These are phyloP conservation scores for Schlechtendalia chinensis DNA, from an alignment of 1,140 invertebrate genomes.

Conservation along the genomic window DNA sequence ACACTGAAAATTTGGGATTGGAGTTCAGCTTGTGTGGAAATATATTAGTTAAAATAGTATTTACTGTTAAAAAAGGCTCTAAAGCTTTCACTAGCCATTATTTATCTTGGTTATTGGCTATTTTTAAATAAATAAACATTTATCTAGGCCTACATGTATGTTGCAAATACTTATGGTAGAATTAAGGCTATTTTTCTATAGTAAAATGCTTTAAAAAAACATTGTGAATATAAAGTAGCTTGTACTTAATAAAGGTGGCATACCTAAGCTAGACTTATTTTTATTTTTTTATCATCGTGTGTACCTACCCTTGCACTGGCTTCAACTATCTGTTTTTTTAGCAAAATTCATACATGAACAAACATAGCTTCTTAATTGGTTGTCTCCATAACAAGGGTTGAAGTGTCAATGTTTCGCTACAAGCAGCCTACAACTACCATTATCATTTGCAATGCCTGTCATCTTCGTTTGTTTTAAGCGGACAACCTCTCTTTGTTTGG, in stretches of 20 bases:
- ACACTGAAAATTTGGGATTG: slow-evolving; percentile 47
- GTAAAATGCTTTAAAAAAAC: slow-evolving; percentile 45
- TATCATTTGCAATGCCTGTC: slow-evolving; percentile 49
- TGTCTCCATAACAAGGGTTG: slow-evolving; percentile 47
- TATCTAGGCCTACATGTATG: slow-evolving; percentile 47
- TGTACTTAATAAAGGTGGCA: slow-evolving; percentile 49
- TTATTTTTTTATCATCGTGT: slow-evolving; percentile 47
- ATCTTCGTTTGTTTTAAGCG: slow-evolving; percentile 48
- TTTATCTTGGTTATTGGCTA: slow-evolving; percentile 47
- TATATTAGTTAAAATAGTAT: slow-evolving; percentile 45
- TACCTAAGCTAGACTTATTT: slow-evolving; percentile 49
- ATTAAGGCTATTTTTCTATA: slow-evolving; percentile 49
- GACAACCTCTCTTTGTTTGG: slow-evolving; percentile 38
- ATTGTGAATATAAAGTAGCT: slow-evolving; percentile 50
- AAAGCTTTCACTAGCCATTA: slow-evolving; percentile 48
- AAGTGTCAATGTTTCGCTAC: slow-evolving; percentile 45
- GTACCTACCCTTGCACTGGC: slow-evolving; percentile 49
- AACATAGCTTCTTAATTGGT: slow-evolving; percentile 46
- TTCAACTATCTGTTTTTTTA: slow-evolving; percentile 49
- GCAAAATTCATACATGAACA: slow-evolving; percentile 48
- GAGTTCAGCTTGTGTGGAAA: slow-evolving; percentile 49
- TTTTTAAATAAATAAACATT: slow-evolving; percentile 44
- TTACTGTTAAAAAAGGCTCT: slow-evolving; percentile 47
- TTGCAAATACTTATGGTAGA: slow-evolving; percentile 49
- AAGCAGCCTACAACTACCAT: slow-evolving; percentile 48